phyloP scores from a whole-genome alignment of 2,797 vertebrate genomes.

The Ammospiza maritima region DNA sequence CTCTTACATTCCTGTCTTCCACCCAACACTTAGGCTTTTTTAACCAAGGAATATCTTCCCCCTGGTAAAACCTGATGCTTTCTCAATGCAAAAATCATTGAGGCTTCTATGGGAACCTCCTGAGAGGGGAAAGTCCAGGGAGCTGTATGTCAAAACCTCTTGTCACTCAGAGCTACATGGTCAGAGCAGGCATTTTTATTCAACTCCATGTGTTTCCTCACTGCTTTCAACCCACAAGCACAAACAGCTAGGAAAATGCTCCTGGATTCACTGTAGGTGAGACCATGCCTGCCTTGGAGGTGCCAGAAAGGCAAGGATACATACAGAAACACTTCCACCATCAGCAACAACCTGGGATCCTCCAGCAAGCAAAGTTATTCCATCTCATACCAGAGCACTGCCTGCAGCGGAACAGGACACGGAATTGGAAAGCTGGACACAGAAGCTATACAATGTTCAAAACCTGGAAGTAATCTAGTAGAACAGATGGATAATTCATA shows the following conservation, averaged over 20 bases:
- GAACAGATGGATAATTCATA: background rate
- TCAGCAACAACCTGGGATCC: background rate
- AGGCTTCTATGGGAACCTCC: background rate
- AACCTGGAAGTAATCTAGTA: background rate
- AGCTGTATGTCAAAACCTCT: background rate
- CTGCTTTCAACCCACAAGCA: background rate
- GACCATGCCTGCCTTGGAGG: background rate
- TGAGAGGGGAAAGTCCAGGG: background rate
- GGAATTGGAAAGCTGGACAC: background rate
- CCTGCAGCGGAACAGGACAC: background rate
- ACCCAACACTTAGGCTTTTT: background rate
- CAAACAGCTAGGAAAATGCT: rapidly evolving
- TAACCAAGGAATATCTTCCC: background rate
- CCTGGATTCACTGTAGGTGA: background rate
- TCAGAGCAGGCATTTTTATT: background rate
- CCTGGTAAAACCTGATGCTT: background rate
- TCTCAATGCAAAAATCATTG: background rate
- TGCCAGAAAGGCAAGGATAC: background rate
- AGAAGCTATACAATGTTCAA: background rate
- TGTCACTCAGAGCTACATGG: background rate
- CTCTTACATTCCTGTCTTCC: background rate
- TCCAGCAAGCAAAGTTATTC: background rate
- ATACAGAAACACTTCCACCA: background rate
- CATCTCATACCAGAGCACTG: background rate
- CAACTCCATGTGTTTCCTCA: rapidly evolving